Conservation (phyloP, 2,113 vertebrate genomes). For the Condylura cristata region DNA sequence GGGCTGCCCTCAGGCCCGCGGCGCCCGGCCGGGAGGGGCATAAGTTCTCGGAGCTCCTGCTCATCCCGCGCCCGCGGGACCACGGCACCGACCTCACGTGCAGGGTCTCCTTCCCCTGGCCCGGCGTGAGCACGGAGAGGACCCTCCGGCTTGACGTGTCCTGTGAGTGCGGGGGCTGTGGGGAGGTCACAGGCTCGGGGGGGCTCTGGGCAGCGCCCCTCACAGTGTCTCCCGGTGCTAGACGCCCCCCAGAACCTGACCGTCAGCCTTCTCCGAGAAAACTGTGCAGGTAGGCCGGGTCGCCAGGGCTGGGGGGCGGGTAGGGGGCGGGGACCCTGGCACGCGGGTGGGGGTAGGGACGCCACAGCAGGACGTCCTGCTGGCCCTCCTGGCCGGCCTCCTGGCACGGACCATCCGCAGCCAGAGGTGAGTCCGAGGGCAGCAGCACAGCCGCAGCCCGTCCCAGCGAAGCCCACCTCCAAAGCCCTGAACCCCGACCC, state of each 20-base stretch:
- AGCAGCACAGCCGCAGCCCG: too few species aligned
- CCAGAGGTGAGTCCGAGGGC: too few species aligned
- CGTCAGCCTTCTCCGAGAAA: not conserved
- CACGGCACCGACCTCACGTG: constrained; percentile 6
- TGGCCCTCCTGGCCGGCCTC: too few species aligned
- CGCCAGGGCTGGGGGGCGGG: not conserved
- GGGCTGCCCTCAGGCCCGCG: not conserved
- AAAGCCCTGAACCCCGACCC: too few species aligned
- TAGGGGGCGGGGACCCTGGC: too few species aligned
- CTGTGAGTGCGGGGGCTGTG: not conserved
- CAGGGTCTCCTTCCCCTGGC: not conserved
- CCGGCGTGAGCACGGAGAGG: not conserved
- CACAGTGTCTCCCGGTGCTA: not conserved
- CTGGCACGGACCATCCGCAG: too few species aligned
- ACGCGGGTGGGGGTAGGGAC: too few species aligned
- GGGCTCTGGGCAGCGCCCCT: not conserved
- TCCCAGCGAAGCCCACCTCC: too few species aligned
- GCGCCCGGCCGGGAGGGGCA: not conserved
- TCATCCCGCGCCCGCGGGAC: not conserved
- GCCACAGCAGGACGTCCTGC: too few species aligned
- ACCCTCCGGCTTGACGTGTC: not conserved
- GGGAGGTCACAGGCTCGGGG: not conserved
- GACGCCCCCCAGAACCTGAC: constrained; percentile 21
- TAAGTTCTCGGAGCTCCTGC: not conserved
- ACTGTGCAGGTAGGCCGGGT: not conserved